Conservation (phyloP, 2,888 invertebrate genomes). For the Phalera bucephala region DNA sequence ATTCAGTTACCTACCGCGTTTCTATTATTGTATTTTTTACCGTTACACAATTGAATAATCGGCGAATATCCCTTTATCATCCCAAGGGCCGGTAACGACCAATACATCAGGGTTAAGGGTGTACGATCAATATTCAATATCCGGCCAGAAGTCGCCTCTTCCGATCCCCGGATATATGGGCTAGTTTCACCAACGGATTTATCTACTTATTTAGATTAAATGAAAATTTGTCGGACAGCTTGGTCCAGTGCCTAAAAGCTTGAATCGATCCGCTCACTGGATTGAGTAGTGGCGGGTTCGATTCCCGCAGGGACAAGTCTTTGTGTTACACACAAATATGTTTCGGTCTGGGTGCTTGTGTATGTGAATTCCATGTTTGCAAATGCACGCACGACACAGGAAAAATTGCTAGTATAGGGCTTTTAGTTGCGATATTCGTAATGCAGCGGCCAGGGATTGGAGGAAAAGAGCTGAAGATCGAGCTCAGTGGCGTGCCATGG, state of each 20-base stretch:
- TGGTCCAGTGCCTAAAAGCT: no score
- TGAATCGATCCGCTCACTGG: not conserved
- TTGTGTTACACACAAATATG: no score
- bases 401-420: no score
- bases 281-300: no score
- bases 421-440: no score
- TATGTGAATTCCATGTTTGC: no score
- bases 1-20: constrained; percentile 18
- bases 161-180: constrained; percentile 66
- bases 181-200: constrained; percentile 54
- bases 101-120: constrained; percentile 79
- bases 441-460: no score
- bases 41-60: constrained; percentile 65
- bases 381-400: no score
- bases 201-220: constrained; percentile 22
- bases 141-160: constrained; percentile 77
- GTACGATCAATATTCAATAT: constrained; percentile 82
- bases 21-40: constrained; percentile 31
- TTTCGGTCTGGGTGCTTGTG: no score
- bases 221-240: constrained; percentile 1
- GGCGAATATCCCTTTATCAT: constrained; percentile 64
- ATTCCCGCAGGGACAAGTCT: no score
- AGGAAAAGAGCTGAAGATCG: no score
- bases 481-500: no score
- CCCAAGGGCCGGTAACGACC: constrained; percentile 62